Percentiles rank a stretch among this genome's conserved stretches.
Evolutionary conservation across 2,113 vertebrate genomes (phyloP).

Genomic region (Microcebus jonahi): DNA sequence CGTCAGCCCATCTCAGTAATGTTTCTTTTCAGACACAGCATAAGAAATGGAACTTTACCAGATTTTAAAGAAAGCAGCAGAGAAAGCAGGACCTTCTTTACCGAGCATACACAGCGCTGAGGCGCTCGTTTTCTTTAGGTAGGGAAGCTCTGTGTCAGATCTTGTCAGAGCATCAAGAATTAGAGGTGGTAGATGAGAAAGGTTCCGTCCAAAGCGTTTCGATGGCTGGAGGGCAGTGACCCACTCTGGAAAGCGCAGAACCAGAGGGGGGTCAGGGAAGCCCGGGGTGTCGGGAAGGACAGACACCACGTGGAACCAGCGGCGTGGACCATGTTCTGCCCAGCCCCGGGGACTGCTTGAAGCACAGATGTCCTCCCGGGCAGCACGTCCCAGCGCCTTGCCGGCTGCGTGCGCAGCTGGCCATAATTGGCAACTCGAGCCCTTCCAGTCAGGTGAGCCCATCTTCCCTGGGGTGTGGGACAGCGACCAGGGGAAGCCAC

Average conservation of each 20-base stretch:
- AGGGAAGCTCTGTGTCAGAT: not conserved
- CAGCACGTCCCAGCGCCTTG: not conserved
- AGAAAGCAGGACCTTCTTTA: not conserved
- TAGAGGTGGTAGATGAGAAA: not conserved
- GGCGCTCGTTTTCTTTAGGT: not conserved
- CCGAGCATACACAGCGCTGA: not conserved
- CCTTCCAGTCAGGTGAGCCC: conserved; percentile 5
- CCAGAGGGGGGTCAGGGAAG: not conserved
- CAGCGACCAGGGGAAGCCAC: not conserved
- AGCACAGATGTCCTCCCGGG: not conserved
- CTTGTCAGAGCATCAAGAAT: not conserved
- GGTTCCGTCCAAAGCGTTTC: not conserved
- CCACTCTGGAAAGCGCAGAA: not conserved
- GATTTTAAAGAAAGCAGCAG: not conserved
- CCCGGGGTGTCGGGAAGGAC: not conserved
- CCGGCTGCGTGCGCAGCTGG: not conserved
- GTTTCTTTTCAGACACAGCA: not conserved
- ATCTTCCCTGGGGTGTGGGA: conserved; percentile 7
- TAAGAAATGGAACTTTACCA: not conserved
- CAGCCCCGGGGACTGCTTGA: accelerated
- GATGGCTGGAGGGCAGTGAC: not conserved
- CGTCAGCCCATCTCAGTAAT: not conserved
- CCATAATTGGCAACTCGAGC: not conserved
- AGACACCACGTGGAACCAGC: not conserved
- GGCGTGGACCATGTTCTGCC: not conserved